Percentiles rank a stretch among this genome's conserved stretches.
Evolutionary conservation across 2,888 invertebrate species (phyloP).

Genomic region (Ectropis crepuscularia): DNA sequence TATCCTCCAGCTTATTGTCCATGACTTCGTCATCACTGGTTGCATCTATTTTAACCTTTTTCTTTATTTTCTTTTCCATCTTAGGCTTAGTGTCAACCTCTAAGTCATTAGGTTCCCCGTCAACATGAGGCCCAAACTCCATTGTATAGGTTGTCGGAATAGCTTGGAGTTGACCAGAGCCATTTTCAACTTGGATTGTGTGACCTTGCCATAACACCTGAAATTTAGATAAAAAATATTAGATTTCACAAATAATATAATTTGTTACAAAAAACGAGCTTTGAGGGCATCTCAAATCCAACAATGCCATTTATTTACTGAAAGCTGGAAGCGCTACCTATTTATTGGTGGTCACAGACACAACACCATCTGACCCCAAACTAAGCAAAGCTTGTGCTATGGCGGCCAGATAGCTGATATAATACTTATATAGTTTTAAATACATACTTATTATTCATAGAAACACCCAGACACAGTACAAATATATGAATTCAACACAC

Average conservation of each 20-base stretch:
- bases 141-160: constrained; percentile 70
- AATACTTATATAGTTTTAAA: too few species aligned
- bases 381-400: too few species aligned
- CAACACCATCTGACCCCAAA: too few species aligned
- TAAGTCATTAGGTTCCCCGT: constrained; percentile 63
- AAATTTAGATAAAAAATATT: constrained; percentile 44
- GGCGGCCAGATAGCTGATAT: too few species aligned
- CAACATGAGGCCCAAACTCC: constrained; percentile 71
- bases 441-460: too few species aligned
- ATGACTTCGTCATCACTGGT: constrained; percentile 80
- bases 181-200: constrained; percentile 86
- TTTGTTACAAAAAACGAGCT: too few species aligned
- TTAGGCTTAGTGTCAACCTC: constrained; percentile 79
- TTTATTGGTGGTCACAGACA: too few species aligned
- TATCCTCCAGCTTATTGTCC: constrained; percentile 89
- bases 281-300: too few species aligned
- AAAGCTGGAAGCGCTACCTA: too few species aligned
- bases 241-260: background rate
- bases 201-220: constrained; percentile 88
- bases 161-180: constrained; percentile 69
- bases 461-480: too few species aligned
- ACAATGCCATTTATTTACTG: too few species aligned
- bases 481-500: too few species aligned
- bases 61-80: constrained; percentile 78
- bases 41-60: constrained; percentile 80